Percentiles rank a stretch among this genome's conserved stretches.
Conservation (phyloP, 2,797 vertebrate species). For the Mormyrops attenuatus region DNA sequence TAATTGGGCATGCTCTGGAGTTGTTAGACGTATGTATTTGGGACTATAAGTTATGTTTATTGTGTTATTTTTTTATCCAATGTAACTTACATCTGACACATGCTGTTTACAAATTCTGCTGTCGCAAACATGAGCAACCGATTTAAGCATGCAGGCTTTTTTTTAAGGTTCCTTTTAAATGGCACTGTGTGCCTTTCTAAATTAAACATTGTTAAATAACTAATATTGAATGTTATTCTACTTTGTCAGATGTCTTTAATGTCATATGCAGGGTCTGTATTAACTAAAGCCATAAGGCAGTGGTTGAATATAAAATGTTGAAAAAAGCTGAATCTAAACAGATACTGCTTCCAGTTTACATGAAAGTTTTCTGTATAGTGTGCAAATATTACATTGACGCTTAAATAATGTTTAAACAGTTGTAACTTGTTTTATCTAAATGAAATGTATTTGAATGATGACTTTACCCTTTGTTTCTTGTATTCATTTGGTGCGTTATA, state of each 20-base stretch:
- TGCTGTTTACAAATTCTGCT: not conserved
- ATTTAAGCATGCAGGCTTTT: not conserved
- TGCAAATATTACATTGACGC: conserved; percentile 44
- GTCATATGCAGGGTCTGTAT: not conserved
- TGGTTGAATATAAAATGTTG: not conserved
- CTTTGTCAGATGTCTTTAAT: not conserved
- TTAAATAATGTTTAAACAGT: conserved; percentile 62
- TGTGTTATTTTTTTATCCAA: not conserved
- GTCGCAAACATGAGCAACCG: not conserved
- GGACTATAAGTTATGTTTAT: conserved; percentile 20
- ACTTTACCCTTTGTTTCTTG: conserved; percentile 57
- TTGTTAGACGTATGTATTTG: not conserved
- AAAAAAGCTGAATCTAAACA: not conserved
- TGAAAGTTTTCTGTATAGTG: conserved; percentile 69
- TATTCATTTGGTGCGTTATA: not conserved
- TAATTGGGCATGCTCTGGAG: not conserved
- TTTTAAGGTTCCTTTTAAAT: not conserved
- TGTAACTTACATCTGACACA: not conserved
- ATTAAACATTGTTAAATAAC: not conserved
- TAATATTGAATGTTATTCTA: not conserved
- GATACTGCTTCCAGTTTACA: conserved; percentile 32
- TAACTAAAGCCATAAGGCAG: not conserved
- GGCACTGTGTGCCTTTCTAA: not conserved
- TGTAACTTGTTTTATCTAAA: conserved; percentile 75
- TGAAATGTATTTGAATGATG: conserved; percentile 82